Evolutionary conservation across 1,140 invertebrate genomes (phyloP).

Genomic region (Radopholus similis): DNA sequence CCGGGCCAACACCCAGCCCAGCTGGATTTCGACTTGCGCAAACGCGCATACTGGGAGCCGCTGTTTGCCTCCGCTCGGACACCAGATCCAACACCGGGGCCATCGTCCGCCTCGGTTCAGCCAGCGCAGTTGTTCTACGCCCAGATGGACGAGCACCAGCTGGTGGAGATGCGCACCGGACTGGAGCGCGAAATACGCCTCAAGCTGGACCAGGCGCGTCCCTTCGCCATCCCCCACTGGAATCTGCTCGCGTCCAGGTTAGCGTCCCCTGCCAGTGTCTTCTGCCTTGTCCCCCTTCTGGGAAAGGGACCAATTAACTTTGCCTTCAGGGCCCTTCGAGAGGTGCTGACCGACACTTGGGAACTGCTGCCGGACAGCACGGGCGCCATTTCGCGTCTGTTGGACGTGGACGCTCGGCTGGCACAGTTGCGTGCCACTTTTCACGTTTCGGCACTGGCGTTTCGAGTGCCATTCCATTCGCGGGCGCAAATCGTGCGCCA

Average conservation of each 20-base stretch:
- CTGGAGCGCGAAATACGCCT: constrained; percentile 46
- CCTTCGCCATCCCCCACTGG: constrained; percentile 46
- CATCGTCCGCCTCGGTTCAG: constrained; percentile 1
- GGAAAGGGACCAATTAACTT: background rate
- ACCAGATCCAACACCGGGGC: too few species aligned
- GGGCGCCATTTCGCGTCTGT: background rate
- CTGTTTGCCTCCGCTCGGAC: constrained; percentile 19
- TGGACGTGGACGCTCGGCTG: constrained; percentile 20
- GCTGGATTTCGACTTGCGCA: constrained; percentile 41
- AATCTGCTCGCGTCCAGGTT: constrained; percentile 50
- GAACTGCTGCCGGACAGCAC: background rate
- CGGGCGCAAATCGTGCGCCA: constrained; percentile 12
- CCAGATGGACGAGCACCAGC: constrained; percentile 23
- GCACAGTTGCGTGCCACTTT: background rate
- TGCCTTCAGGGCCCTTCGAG: constrained; percentile 32
- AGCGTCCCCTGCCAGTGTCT: background rate
- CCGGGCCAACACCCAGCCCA: constrained; percentile 24
- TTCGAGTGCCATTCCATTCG: constrained; percentile 12
- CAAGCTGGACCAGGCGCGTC: constrained; percentile 36
- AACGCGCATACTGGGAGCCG: constrained; percentile 27
- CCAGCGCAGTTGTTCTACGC: background rate
- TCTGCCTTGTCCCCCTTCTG: constrained; percentile 7
- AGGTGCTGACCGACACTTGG: constrained; percentile 26
- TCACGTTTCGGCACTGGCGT: constrained; percentile 19
- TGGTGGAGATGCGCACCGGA: constrained; percentile 37